Evolutionary conservation across 2,113 vertebrate genomes (phyloP).

Genomic region (Scortum barcoo): DNA sequence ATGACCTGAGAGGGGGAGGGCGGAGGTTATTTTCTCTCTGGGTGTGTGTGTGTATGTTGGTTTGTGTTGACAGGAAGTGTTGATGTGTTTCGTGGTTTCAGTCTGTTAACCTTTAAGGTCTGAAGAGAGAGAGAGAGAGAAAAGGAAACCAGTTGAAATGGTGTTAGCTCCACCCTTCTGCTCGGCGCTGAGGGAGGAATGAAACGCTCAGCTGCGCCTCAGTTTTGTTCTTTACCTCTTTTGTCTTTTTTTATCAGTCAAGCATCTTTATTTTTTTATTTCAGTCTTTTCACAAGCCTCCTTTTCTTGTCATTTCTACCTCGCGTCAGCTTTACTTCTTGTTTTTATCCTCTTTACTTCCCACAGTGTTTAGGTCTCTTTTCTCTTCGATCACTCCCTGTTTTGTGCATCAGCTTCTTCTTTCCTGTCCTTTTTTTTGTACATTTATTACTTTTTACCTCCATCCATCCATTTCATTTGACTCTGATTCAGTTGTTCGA

Average conservation of each 20-base stretch:
- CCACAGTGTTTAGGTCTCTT: too few relatives aligned
- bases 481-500: too few relatives aligned
- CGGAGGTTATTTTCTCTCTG: background rate
- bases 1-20: background rate
- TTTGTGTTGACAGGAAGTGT: constrained; percentile 11
- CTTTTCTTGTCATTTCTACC: background rate
- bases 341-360: background rate
- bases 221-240: background rate
- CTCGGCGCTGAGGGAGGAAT: background rate
- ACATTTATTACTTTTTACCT: background rate
- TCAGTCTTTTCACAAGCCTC: background rate
- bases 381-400: background rate
- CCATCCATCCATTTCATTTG: too few relatives aligned
- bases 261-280: background rate
- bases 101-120: background rate
- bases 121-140: background rate
- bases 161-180: background rate
- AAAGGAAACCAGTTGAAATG: background rate
- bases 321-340: background rate
- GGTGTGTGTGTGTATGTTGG: background rate
- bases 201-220: background rate
- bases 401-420: background rate
- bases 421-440: background rate
- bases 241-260: background rate
- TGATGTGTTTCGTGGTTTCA: background rate